Evolutionary conservation across 2,888 invertebrate species (phyloP).

Genomic region (Leptopilina myrica): DNA sequence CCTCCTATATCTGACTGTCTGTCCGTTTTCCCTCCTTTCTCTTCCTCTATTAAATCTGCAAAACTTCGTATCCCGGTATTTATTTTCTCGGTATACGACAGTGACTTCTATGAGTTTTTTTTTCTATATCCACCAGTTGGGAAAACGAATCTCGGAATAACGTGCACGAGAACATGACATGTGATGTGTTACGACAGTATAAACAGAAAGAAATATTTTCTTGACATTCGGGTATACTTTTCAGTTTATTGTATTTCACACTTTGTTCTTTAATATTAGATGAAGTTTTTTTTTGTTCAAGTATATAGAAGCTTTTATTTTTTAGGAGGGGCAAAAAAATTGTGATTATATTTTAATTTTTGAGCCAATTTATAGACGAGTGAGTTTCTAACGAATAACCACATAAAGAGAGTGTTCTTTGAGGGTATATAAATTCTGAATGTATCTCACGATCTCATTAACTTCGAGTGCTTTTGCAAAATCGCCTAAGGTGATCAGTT

Average conservation of each 20-base stretch:
- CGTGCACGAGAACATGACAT: constrained; percentile 24
- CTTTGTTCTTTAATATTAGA: neutral
- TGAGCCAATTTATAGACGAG: constrained; percentile 16
- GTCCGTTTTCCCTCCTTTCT: constrained; percentile 56
- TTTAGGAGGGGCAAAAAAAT: neutral
- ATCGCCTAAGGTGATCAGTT: constrained; percentile 62
- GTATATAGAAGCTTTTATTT: neutral
- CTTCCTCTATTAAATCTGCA: constrained; percentile 54
- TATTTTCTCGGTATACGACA: constrained; percentile 36
- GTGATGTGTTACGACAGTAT: constrained; percentile 26
- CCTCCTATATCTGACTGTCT: constrained; percentile 67
- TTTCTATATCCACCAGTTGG: constrained; percentile 50
- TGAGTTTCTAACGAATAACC: constrained; percentile 28
- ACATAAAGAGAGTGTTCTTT: constrained; percentile 32
- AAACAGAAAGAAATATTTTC: constrained; percentile 30
- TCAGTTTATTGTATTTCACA: neutral
- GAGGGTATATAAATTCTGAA: constrained; percentile 57
- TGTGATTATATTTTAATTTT: neutral
- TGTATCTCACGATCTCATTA: constrained; percentile 68
- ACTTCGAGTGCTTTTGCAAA: constrained; percentile 65
- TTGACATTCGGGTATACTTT: neutral
- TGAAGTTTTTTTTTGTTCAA: too few species aligned
- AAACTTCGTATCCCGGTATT: constrained; percentile 54
- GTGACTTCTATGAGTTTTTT: constrained; percentile 55
- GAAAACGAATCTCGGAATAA: constrained; percentile 49